phyloP scores from a whole-genome alignment of 2,113 vertebrate genomes.

The Indicator indicator region DNA sequence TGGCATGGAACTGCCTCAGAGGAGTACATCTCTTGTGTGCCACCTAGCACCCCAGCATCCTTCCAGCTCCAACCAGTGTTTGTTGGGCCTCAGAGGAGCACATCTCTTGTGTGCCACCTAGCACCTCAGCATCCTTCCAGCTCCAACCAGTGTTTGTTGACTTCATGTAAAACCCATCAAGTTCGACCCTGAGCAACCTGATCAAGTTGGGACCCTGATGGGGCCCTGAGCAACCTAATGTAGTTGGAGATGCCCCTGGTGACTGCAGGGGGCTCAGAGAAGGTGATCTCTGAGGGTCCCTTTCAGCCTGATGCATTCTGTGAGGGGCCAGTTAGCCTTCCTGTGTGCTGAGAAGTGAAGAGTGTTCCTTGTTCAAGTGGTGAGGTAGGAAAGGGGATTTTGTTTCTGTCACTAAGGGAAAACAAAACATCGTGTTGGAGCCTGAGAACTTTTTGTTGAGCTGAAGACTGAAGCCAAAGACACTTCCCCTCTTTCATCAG shows the following conservation, averaged over 20 bases:
- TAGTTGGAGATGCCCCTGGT: no score
- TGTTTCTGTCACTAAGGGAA: background rate
- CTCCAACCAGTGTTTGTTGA: background rate
- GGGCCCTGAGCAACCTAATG: no score
- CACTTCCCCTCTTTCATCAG: background rate
- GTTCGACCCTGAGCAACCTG: no score
- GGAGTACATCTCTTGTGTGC: background rate
- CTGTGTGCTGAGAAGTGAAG: background rate
- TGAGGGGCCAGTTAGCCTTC: background rate
- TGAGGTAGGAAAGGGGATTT: background rate
- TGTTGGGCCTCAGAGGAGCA: background rate
- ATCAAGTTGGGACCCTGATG: no score
- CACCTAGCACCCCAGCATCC: background rate
- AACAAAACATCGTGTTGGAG: background rate
- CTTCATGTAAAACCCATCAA: background rate
- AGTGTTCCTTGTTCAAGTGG: background rate
- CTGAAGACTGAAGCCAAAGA: background rate
- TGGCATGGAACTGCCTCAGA: background rate
- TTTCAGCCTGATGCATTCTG: no score
- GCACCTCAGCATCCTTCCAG: background rate
- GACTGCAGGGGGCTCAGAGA: no score
- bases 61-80: background rate
- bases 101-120: background rate
- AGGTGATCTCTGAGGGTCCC: no score
- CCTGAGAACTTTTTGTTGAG: background rate